Evolutionary conservation across 2,113 vertebrate species (phyloP), one percentile per base, ranked within the genome.

Genomic region (Baryphthengus martii): DNA sequence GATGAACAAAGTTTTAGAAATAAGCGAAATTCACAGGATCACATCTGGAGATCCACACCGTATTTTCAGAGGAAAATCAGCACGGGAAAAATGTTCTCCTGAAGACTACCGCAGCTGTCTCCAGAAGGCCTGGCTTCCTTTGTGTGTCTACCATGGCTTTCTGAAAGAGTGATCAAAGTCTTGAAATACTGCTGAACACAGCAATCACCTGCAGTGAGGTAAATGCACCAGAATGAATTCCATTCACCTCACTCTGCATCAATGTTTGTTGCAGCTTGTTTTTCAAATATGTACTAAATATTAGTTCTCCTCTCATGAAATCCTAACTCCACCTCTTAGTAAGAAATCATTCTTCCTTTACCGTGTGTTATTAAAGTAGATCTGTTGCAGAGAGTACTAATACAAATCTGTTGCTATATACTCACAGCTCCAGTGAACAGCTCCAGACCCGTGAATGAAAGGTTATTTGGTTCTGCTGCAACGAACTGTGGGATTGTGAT

Each of bases 401-500:
- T 14, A 63, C n/a, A 39, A 53, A 71, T 23, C 17, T 33, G 24
- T 13, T 49, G 29, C 35, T 28, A n/a, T 33, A 62, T 58, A 98
- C 99, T 98, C 97, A 99, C 99, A 71, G 97, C 98, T 89, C 99
- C 99, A 2, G 99, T 99, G 66, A 99, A 77, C 79, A 99, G 88
- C 91, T 99, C 99, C 96, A 99, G 95, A 12, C 99, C 99, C 0
- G 85, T 98, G 97, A 99, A 99, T 0, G 55, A 76, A n/a, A 91
- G 95, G 35, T 97, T 97, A 23, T 97, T 98, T 23, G 66, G 95
- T 71, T 74, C 86, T 10, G 79, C 92, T 47, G 96, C 93, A 11
- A 98, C 70, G 4, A 99, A 97, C 95, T 99, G 98, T 2, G 99
- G 99, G 84, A 99, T 90, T 68, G 98, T 97, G 94, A 99, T 98